These are phyloP conservation scores for Diadema setosum DNA, from an alignment of 35 echinoderm and acorn worm genomes.

Conservation along the genomic window DNA sequence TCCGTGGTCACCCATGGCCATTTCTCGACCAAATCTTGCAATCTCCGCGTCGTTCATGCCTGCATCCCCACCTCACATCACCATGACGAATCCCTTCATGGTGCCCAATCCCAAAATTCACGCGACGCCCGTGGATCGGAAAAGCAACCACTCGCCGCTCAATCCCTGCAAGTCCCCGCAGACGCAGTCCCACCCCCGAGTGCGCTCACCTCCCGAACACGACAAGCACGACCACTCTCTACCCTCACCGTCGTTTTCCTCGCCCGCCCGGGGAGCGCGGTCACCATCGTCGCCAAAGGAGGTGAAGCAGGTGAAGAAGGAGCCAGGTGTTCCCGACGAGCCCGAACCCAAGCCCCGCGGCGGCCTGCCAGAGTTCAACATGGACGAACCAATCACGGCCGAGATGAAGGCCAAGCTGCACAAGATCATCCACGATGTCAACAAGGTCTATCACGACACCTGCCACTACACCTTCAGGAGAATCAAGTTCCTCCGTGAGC, in stretches of 20 bases:
- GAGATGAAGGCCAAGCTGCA: conserved; percentile 61
- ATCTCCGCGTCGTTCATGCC: conserved; percentile 12
- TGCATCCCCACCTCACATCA: conserved; percentile 42
- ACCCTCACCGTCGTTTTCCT: not conserved
- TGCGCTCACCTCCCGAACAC: not conserved
- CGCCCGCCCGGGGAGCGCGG: not conserved
- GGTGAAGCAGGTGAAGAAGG: conserved; percentile 39
- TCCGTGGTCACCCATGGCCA: conserved; percentile 25
- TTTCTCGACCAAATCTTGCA: not conserved
- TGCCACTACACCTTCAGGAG: conserved; percentile 95
- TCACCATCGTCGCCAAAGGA: not conserved
- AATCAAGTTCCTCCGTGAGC: conserved; percentile 75
- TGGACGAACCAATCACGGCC: conserved; percentile 69
- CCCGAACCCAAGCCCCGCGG: not conserved
- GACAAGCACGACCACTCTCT: not conserved
- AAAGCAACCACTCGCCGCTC: conserved; percentile 1
- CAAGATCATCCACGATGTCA: conserved; percentile 72
- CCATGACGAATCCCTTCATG: conserved; percentile 39
- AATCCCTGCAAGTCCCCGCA: conserved; percentile 1
- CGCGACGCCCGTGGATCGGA: not conserved
- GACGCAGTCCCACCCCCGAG: not conserved
- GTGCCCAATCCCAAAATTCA: not conserved
- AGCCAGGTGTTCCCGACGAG: not conserved
- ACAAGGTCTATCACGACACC: conserved; percentile 92
- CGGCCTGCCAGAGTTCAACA: conserved; percentile 62